Percentiles rank a stretch among this genome's conserved stretches.
Conservation (phyloP, 2,113 vertebrate species). For the Salminus brasiliensis region DNA sequence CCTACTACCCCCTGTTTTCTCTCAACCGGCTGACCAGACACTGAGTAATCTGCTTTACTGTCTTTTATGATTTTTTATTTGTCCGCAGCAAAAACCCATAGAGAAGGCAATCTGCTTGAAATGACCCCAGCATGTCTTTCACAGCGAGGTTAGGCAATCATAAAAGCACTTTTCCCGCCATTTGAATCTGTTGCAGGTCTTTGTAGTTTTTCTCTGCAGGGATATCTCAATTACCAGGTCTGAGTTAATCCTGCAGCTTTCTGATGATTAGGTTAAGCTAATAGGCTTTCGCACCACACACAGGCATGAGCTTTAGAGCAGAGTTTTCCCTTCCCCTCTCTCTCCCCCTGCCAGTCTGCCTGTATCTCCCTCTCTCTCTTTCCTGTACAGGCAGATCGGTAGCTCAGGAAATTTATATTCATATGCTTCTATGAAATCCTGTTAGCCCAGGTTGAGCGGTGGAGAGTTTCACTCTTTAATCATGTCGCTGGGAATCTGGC, state of each 20-base stretch:
- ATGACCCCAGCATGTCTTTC: not conserved
- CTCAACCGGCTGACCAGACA: not conserved
- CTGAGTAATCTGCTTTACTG: not conserved
- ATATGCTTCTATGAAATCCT: slow-evolving; percentile 38
- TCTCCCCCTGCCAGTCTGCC: not conserved
- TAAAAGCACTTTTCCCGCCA: not conserved
- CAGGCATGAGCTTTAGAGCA: slow-evolving; percentile 7
- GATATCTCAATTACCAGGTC: slow-evolving; percentile 48
- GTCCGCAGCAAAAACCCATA: not conserved
- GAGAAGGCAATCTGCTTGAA: not conserved
- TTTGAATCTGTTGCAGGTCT: slow-evolving; percentile 10
- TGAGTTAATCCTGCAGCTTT: slow-evolving; percentile 26
- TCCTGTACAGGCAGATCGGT: not conserved
- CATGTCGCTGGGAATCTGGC: not conserved
- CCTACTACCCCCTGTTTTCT: not conserved
- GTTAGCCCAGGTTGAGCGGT: slow-evolving; percentile 36
- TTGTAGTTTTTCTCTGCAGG: slow-evolving; percentile 47
- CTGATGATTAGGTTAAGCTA: slow-evolving; percentile 45
- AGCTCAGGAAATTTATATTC: slow-evolving; percentile 24
- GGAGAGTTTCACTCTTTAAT: slow-evolving; percentile 27
- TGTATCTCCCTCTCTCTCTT: not conserved
- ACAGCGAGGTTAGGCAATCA: slow-evolving; percentile 10
- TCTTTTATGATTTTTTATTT: slow-evolving; percentile 6
- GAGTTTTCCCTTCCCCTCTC: slow-evolving; percentile 15
- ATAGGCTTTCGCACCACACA: slow-evolving; percentile 41